Percentiles rank a stretch among this genome's conserved stretches.
These are phyloP conservation scores for Ectropis grisescens DNA, from an alignment of 1,140 invertebrate species.

Conservation along the genomic window DNA sequence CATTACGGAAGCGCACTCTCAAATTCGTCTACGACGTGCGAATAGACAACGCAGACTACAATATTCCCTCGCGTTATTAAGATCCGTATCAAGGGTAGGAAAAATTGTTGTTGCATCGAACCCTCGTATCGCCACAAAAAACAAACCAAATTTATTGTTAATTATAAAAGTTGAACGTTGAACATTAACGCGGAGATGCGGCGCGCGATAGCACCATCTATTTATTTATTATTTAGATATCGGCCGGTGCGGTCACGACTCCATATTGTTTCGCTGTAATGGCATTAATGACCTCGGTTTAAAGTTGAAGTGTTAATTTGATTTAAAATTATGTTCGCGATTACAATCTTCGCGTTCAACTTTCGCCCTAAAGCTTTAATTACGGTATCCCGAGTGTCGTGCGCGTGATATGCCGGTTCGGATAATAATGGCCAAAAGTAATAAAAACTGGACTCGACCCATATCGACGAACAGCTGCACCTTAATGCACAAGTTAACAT, in stretches of 20 bases:
- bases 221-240: conserved; percentile 71
- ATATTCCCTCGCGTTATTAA: conserved; percentile 29
- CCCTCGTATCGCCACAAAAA: conserved; percentile 45
- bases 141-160: conserved; percentile 67
- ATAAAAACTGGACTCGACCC: conserved; percentile 6
- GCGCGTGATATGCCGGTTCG: conserved; percentile 27
- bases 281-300: conserved; percentile 66
- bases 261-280: conserved; percentile 65
- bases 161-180: conserved; percentile 63
- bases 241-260: conserved; percentile 62
- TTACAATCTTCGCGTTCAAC: conserved; percentile 60
- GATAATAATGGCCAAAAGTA: conserved; percentile 15
- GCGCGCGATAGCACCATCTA: conserved; percentile 54
- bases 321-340: conserved; percentile 65
- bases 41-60: conserved; percentile 28
- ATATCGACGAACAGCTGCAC: conserved; percentile 7
- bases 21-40: conserved; percentile 14
- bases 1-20: too few relatives aligned
- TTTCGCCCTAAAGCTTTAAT: conserved; percentile 61
- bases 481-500: conserved; percentile 23
- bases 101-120: conserved; percentile 47
- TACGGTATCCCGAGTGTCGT: conserved; percentile 44
- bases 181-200: conserved; percentile 61
- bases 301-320: conserved; percentile 70
- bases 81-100: conserved; percentile 36